These are phyloP conservation scores for Saturnia pavonia DNA, from an alignment of 2,888 invertebrate species.

Conservation along the genomic window DNA sequence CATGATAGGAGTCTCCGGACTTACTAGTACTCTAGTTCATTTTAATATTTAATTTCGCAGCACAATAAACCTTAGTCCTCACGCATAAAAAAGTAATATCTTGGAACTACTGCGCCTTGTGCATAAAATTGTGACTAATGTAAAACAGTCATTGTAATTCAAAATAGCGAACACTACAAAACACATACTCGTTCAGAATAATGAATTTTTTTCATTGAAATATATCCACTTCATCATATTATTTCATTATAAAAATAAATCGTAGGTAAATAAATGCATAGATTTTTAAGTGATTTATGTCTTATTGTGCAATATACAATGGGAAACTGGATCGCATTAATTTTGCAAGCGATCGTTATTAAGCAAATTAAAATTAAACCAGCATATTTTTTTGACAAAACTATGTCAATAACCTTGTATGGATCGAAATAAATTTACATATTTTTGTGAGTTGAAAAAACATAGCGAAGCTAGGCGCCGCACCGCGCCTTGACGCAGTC, in stretches of 20 bases:
- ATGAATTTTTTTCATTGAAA: conserved; percentile 37
- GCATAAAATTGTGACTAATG: conserved; percentile 43
- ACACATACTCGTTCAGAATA: conserved; percentile 49
- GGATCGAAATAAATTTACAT: conserved; percentile 68
- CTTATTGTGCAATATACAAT: conserved; percentile 49
- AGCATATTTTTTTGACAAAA: conserved; percentile 59
- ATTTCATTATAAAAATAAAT: conserved; percentile 34
- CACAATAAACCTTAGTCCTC: conserved; percentile 32
- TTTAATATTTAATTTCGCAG: conserved; percentile 25
- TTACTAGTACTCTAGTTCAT: conserved; percentile 17
- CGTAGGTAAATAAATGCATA: conserved; percentile 24
- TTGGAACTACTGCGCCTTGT: conserved; percentile 38
- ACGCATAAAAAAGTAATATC: conserved; percentile 28
- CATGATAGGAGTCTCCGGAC: conserved; percentile 37
- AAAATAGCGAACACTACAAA: conserved; percentile 45
- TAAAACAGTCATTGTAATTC: conserved; percentile 54
- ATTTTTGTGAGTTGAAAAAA: conserved; percentile 51
- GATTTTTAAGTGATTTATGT: conserved; percentile 48
- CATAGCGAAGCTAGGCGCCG: conserved; percentile 32
- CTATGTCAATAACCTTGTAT: conserved; percentile 77
- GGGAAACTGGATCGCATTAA: conserved; percentile 61
- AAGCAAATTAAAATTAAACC: conserved; percentile 60
- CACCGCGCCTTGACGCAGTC: conserved; percentile 40
- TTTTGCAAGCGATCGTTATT: conserved; percentile 62
- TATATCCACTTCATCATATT: conserved; percentile 40